Percentiles rank a stretch among this genome's conserved stretches.
Conservation (phyloP, 2,888 invertebrate genomes). For the Unio delphinus region DNA sequence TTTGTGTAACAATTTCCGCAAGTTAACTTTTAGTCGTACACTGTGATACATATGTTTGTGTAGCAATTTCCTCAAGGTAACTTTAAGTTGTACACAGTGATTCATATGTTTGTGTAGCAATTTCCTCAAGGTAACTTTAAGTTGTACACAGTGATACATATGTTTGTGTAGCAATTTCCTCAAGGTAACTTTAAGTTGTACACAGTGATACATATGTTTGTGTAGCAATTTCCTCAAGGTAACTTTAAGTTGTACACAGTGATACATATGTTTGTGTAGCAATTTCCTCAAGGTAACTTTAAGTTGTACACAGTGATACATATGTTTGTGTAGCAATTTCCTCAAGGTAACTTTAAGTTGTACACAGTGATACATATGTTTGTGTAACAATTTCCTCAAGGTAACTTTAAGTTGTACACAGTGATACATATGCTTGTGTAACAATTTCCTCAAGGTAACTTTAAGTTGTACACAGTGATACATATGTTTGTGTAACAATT, state of each 20-base stretch:
- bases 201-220: slow-evolving; percentile 72
- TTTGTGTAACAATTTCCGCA: slow-evolving; percentile 81
- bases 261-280: slow-evolving; percentile 75
- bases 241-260: neutral
- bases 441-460: slow-evolving; percentile 81
- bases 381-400: slow-evolving; percentile 82
- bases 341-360: slow-evolving; percentile 75
- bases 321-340: slow-evolving; percentile 80
- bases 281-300: slow-evolving; percentile 79
- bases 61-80: slow-evolving; percentile 82
- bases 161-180: slow-evolving; percentile 81
- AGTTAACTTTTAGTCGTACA: slow-evolving; percentile 73
- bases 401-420: slow-evolving; percentile 69
- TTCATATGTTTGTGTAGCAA: slow-evolving; percentile 76
- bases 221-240: slow-evolving; percentile 82
- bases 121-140: slow-evolving; percentile 78
- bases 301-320: too few relatives aligned
- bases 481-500: slow-evolving; percentile 78
- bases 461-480: neutral
- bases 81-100: neutral
- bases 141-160: too few relatives aligned
- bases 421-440: slow-evolving; percentile 74
- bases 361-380: slow-evolving; percentile 62
- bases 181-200: slow-evolving; percentile 74
- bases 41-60: slow-evolving; percentile 73